Conservation (phyloP, 2,113 vertebrate species). For the Calyptomena viridis region DNA sequence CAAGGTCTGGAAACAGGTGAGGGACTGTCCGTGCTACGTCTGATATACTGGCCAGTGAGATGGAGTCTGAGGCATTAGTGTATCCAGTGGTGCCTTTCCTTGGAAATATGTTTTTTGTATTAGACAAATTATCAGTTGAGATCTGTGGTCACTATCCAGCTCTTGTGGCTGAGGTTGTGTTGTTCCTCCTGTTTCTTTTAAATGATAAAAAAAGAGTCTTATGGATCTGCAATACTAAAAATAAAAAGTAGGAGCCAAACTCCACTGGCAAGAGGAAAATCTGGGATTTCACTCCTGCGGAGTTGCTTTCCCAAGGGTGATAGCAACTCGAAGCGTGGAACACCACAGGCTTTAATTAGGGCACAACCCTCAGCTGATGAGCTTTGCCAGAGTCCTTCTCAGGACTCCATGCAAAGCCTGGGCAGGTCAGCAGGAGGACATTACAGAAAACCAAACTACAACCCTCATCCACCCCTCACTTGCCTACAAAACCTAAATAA, state of each 20-base stretch:
- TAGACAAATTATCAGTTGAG: neutral
- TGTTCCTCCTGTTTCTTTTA: neutral
- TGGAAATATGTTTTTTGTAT: neutral
- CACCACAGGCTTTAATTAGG: neutral
- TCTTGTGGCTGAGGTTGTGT: neutral
- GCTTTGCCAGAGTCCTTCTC: neutral
- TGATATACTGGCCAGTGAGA: neutral
- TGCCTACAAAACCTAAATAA: neutral
- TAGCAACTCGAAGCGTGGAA: neutral
- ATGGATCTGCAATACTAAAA: conserved; percentile 6
- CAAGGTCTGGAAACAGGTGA: neutral
- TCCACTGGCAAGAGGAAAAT: neutral
- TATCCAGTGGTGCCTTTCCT: neutral
- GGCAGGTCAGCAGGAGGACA: neutral
- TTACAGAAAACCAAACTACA: neutral
- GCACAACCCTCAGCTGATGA: neutral
- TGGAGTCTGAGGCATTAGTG: neutral
- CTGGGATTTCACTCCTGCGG: neutral
- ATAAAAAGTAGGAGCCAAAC: conserved; percentile 27
- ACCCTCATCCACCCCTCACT: neutral
- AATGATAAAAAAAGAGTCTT: neutral
- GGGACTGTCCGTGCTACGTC: neutral
- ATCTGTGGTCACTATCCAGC: neutral
- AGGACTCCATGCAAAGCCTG: neutral
- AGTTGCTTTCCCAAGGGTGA: neutral